These are phyloP conservation scores for Hydroisotoma schaefferi DNA, from an alignment of 2,888 invertebrate genomes.

Conservation along the genomic window DNA sequence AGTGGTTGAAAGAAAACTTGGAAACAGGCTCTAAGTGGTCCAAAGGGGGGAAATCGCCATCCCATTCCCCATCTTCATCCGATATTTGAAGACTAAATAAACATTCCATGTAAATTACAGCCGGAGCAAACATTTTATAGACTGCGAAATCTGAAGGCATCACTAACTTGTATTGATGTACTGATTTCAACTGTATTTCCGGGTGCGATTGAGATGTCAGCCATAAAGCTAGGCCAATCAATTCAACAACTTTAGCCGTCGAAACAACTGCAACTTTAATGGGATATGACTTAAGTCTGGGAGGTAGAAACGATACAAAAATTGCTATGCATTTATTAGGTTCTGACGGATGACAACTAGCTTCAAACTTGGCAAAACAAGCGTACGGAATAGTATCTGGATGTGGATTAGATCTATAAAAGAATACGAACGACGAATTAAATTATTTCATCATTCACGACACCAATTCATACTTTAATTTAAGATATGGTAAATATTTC, in stretches of 20 bases:
- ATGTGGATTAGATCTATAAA: constrained; percentile 30
- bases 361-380: constrained; percentile 88
- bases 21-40: constrained; percentile 83
- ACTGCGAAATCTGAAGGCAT: background rate
- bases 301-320: constrained; percentile 81
- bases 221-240: constrained; percentile 89
- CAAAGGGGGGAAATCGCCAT: constrained; percentile 86
- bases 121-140: background rate
- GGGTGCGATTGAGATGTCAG: constrained; percentile 58
- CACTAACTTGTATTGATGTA: constrained; percentile 28
- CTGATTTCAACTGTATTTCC: constrained; percentile 21
- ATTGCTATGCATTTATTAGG: constrained; percentile 78
- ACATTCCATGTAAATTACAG: background rate
- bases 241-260: constrained; percentile 80
- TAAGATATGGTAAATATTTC: background rate
- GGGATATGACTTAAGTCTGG: constrained; percentile 77
- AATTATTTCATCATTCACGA: too few species aligned
- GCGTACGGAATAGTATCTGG: constrained; percentile 52
- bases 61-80: constrained; percentile 94
- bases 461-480: too few species aligned
- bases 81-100: constrained; percentile 84
- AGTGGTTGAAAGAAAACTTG: constrained; percentile 85
- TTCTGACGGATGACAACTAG: constrained; percentile 56
- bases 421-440: background rate
- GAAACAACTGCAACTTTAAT: constrained; percentile 75